Percentiles rank a stretch among this genome's conserved stretches.
Conservation (phyloP, 2,113 vertebrate species). For the Sinocyclocheilus maitianheensis region DNA sequence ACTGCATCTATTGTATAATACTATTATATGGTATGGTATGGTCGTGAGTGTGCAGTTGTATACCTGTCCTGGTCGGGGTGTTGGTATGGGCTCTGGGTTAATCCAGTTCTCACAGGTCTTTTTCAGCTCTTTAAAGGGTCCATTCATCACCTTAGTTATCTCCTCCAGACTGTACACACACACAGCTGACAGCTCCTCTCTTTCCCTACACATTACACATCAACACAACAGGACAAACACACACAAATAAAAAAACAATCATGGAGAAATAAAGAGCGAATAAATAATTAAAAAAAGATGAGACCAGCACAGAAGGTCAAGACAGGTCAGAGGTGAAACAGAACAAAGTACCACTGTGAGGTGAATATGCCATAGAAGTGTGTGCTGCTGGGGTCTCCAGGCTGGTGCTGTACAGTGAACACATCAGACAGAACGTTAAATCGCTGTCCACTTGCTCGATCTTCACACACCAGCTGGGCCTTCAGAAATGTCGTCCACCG, state of each 20-base stretch:
- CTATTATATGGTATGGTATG: no score
- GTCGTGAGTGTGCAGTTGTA: neutral
- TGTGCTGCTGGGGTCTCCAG: constrained; percentile 70
- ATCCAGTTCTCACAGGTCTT: constrained; percentile 81
- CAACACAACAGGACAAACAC: neutral
- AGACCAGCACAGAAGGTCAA: neutral
- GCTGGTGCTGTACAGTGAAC: constrained; percentile 71
- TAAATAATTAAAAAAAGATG: neutral
- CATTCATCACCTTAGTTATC: constrained; percentile 78
- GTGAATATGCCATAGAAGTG: constrained; percentile 87
- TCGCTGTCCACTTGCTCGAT: constrained; percentile 75
- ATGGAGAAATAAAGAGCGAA: neutral
- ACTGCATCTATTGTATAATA: neutral
- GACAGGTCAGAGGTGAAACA: neutral
- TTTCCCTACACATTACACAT: constrained; percentile 72
- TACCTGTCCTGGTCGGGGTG: constrained; percentile 85
- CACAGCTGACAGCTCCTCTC: constrained; percentile 78
- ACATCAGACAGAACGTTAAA: constrained; percentile 81
- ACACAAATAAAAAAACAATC: neutral
- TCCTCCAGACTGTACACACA: constrained; percentile 83
- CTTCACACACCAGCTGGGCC: constrained; percentile 83
- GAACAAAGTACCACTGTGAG: constrained; percentile 77
- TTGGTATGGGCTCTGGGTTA: constrained; percentile 78
- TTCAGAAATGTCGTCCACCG: constrained; percentile 91
- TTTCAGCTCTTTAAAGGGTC: constrained; percentile 83